Evolutionary conservation across 2,113 vertebrate genomes (phyloP).

Genomic region (Anhinga rufa): DNA sequence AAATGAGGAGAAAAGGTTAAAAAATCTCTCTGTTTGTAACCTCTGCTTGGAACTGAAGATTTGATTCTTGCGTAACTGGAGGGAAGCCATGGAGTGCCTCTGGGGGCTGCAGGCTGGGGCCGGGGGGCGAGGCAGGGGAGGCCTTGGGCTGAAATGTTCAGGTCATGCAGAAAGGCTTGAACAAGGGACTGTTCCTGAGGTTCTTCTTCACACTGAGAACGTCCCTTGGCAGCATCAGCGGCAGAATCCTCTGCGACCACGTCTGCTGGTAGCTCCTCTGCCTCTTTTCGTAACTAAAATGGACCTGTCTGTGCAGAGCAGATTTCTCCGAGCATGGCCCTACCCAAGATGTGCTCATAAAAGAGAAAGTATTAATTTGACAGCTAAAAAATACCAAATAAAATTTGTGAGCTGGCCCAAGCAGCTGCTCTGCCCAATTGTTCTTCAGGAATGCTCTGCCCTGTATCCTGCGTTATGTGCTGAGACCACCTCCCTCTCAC

Average conservation of each 20-base stretch:
- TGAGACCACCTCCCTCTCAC: not conserved
- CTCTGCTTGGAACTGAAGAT: not conserved
- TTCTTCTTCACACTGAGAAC: not conserved
- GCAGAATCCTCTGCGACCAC: not conserved
- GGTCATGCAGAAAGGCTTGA: not conserved
- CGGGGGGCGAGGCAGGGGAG: not conserved
- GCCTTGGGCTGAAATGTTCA: not conserved
- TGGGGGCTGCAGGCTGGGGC: not conserved
- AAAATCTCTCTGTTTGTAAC: not conserved
- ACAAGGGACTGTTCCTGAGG: not conserved
- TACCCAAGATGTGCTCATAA: not conserved
- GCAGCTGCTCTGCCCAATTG: not conserved
- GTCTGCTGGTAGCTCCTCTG: not conserved
- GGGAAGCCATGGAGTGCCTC: not conserved
- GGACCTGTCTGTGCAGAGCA: not conserved
- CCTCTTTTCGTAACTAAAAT: not conserved
- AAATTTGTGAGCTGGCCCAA: not conserved
- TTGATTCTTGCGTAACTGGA: not conserved
- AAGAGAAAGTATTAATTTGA: not conserved
- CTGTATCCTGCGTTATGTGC: not conserved
- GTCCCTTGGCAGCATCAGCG: rapidly evolving
- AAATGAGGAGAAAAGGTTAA: not conserved
- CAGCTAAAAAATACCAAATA: not conserved
- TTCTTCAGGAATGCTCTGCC: not conserved
- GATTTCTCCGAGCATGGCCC: not conserved